Conservation (phyloP, 2,113 vertebrate species). For the Caretta caretta region DNA sequence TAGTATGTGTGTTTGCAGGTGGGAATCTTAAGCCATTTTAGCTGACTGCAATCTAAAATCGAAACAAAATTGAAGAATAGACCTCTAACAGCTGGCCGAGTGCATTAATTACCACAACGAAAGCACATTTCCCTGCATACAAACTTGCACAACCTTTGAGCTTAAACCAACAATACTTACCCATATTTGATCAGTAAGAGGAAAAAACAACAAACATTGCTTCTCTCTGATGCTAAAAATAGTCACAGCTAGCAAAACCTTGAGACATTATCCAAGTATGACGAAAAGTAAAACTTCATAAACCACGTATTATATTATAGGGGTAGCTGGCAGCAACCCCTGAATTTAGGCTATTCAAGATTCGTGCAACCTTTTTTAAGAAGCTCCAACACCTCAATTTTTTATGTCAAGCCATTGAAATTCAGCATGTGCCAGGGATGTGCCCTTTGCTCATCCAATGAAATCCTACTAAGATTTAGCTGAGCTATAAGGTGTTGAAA, state of each 20-base stretch:
- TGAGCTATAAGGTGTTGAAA: slow-evolving; percentile 29
- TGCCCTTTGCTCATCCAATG: slow-evolving; percentile 5
- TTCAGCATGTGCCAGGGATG: neutral
- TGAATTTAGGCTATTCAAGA: neutral
- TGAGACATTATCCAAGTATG: neutral
- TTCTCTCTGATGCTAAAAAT: neutral
- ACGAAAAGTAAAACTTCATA: neutral
- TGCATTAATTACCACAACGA: neutral
- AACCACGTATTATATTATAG: neutral
- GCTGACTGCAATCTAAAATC: neutral
- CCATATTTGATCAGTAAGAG: neutral
- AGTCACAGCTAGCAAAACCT: neutral
- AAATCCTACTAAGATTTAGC: slow-evolving; percentile 17
- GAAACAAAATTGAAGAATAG: neutral
- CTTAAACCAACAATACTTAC: neutral
- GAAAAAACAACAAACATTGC: neutral
- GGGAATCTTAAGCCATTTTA: neutral
- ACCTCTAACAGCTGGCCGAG: neutral
- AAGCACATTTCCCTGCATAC: neutral
- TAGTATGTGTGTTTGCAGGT: neutral
- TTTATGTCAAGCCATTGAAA: neutral
- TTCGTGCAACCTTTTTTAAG: slow-evolving; percentile 5
- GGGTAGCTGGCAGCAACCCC: neutral
- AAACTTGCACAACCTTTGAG: neutral
- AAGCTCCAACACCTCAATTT: neutral